These are phyloP conservation scores for Lophius piscatorius DNA, from an alignment of 2,113 vertebrate species.

Conservation along the genomic window DNA sequence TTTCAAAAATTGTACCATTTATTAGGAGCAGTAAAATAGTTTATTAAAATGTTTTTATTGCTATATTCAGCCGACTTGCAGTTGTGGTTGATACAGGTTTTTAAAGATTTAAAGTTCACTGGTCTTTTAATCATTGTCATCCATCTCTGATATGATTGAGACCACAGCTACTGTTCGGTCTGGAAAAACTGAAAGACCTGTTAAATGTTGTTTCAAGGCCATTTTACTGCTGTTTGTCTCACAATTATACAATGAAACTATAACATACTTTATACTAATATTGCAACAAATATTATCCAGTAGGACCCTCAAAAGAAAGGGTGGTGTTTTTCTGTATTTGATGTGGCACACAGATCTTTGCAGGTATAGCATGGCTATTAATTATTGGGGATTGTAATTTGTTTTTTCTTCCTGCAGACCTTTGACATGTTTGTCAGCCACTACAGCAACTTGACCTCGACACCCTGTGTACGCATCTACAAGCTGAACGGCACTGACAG, in stretches of 20 bases:
- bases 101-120: too few relatives aligned
- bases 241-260: neutral
- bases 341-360: neutral
- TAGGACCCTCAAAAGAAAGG: neutral
- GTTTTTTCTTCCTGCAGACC: conserved; percentile 75
- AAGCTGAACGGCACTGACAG: conserved; percentile 85
- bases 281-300: neutral
- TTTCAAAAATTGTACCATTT: too few relatives aligned
- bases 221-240: neutral
- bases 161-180: neutral
- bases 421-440: conserved; percentile 97
- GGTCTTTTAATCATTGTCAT: neutral
- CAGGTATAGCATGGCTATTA: neutral
- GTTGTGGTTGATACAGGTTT: neutral
- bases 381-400: neutral
- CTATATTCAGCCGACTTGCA: neutral
- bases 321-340: neutral
- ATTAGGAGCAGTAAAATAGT: neutral
- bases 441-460: conserved; percentile 90
- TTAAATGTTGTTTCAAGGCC: neutral
- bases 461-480: conserved; percentile 92
- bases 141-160: neutral
- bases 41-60: neutral
- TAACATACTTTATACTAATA: neutral
- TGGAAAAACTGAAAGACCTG: neutral